phyloP scores from a whole-genome alignment of 2,797 vertebrate genomes.

The Takifugu ocellatus region DNA sequence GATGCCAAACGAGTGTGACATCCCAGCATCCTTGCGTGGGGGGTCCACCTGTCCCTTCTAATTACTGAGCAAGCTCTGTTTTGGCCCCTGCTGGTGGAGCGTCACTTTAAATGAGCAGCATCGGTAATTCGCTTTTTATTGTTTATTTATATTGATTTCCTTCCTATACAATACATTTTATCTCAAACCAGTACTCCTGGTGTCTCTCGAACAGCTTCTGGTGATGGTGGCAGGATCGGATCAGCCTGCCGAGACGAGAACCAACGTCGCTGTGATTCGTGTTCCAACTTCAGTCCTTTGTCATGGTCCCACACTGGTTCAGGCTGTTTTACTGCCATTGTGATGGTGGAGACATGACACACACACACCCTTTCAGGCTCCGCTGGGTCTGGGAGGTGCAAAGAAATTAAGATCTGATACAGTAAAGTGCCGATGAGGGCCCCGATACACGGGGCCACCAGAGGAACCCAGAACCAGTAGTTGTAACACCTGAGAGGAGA shows the following conservation, averaged over 20 bases:
- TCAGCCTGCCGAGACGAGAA: no score
- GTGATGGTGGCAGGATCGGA: no score
- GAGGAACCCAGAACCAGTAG: conserved; percentile 85
- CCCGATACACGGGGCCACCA: conserved; percentile 79
- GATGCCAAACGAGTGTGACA: no score
- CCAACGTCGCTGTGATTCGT: not conserved
- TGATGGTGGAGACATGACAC: conserved; percentile 2
- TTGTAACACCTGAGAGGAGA: conserved; percentile 67
- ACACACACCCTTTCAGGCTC: not conserved
- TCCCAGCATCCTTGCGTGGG: no score
- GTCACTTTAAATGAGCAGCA: no score
- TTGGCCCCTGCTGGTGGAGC: no score
- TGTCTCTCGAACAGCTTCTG: no score
- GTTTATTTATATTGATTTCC: no score
- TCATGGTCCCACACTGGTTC: conserved; percentile 4
- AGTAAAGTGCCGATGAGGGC: conserved; percentile 60
- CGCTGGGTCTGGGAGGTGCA: conserved; percentile 73
- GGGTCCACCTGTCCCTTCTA: no score
- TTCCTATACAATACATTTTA: not conserved
- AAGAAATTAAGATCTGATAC: conserved; percentile 77
- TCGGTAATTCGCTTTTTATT: no score
- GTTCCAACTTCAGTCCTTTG: conserved; percentile 22
- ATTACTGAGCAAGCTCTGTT: no score
- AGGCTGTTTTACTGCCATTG: conserved; percentile 19
- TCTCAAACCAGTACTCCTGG: conserved; percentile 2